Evolutionary conservation across 2,888 invertebrate species (phyloP).

Genomic region (Drosophila gaucha): DNA sequence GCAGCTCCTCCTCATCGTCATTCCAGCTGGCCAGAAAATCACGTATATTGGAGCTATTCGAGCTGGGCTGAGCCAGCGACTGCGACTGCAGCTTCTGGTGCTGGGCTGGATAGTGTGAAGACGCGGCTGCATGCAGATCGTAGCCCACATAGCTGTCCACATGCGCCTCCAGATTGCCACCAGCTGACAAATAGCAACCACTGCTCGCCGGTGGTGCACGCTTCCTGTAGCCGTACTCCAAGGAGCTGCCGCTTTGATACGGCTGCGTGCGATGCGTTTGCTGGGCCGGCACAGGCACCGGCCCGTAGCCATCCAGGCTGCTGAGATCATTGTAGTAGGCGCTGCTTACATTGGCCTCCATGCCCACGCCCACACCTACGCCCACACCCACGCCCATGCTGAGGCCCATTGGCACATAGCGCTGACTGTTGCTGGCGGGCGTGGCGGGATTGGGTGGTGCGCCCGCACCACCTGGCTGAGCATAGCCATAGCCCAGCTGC

Average conservation of each 20-base stretch:
- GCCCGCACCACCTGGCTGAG: slow-evolving; percentile 12
- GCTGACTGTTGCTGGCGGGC: slow-evolving; percentile 27
- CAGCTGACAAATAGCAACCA: slow-evolving; percentile 52
- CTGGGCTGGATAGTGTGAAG: slow-evolving; percentile 12
- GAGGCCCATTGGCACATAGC: slow-evolving; percentile 40
- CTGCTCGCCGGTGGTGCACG: slow-evolving; percentile 29
- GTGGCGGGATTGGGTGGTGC: slow-evolving; percentile 10
- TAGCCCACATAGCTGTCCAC: slow-evolving; percentile 65
- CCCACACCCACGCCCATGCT: slow-evolving; percentile 38
- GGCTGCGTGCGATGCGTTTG: slow-evolving; percentile 45
- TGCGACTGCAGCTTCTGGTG: slow-evolving; percentile 15
- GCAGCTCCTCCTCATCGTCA: slow-evolving; percentile 83
- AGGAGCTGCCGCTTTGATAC: slow-evolving; percentile 33
- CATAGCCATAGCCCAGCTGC: slow-evolving; percentile 54
- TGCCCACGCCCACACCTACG: slow-evolving; percentile 25
- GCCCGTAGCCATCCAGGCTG: slow-evolving; percentile 63
- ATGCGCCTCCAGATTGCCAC: slow-evolving; percentile 55
- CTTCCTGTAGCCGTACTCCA: slow-evolving; percentile 72
- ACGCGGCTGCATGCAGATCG: slow-evolving; percentile 43
- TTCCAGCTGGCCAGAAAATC: slow-evolving; percentile 85
- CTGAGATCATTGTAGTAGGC: slow-evolving; percentile 76
- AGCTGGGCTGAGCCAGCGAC: slow-evolving; percentile 4
- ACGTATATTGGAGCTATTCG: slow-evolving; percentile 81
- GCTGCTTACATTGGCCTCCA: slow-evolving; percentile 50
- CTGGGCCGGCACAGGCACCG: slow-evolving; percentile 24